Conservation (phyloP, 2,888 invertebrate species). For the Labia minor region DNA sequence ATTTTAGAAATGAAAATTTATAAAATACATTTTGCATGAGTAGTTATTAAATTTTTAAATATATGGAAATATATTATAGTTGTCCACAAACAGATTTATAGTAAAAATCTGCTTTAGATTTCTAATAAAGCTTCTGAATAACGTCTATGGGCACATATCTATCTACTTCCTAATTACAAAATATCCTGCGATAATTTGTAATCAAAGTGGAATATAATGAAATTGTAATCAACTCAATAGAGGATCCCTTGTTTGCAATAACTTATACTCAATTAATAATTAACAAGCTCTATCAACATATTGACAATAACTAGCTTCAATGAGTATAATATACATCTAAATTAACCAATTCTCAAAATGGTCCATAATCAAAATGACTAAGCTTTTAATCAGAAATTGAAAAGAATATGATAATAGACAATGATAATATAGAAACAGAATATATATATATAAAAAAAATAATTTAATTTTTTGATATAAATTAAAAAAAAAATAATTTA, state of each 20-base stretch:
- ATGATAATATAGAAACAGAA: no score
- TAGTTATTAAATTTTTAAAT: no score
- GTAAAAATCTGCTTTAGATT: no score
- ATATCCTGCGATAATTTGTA: background rate
- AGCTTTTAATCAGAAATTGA: background rate
- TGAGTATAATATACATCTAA: background rate
- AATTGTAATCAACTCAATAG: slow-evolving; percentile 13
- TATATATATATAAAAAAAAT: no score
- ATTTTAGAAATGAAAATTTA: no score
- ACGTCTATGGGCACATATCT: no score
- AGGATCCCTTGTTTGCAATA: slow-evolving; percentile 4
- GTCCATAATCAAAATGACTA: background rate
- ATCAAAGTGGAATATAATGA: slow-evolving; percentile 13
- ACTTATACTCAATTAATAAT: slow-evolving; percentile 13
- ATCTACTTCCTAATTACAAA: background rate
- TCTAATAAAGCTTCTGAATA: no score
- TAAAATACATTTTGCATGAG: no score
- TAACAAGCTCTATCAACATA: background rate
- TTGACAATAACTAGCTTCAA: background rate
- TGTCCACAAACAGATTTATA: no score
- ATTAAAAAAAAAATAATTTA: no score
- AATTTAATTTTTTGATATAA: no score
- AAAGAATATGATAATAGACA: background rate
- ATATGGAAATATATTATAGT: no score
- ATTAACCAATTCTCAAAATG: background rate